Conservation (phyloP, 2,888 invertebrate species). For the Lacanobia oleracea region DNA sequence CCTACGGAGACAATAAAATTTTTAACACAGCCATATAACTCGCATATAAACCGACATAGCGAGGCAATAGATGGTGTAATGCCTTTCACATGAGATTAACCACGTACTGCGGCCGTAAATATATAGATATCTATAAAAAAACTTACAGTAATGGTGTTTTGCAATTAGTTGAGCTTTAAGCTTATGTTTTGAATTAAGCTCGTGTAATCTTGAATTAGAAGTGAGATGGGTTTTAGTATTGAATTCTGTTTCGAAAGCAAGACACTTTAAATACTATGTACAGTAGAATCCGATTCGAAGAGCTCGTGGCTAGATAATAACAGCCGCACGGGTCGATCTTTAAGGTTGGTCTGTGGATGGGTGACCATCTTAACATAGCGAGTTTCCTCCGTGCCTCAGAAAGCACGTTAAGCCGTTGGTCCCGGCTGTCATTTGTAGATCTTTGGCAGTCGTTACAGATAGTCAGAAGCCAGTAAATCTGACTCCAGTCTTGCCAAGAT, state of each 20-base stretch:
- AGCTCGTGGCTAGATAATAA: no score
- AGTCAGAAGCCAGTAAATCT: no score
- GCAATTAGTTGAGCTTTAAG: slow-evolving; percentile 46
- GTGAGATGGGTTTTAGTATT: not conserved
- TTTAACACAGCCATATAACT: slow-evolving; percentile 67
- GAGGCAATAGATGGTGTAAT: slow-evolving; percentile 59
- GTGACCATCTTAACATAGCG: no score
- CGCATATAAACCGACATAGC: slow-evolving; percentile 48
- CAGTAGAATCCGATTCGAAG: no score
- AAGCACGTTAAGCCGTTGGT: no score
- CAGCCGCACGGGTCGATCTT: no score
- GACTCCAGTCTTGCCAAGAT: no score
- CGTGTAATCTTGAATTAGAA: slow-evolving; percentile 28
- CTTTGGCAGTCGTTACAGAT: no score
- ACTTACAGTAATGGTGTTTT: slow-evolving; percentile 44
- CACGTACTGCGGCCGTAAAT: slow-evolving; percentile 59
- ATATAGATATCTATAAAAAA: slow-evolving; percentile 50
- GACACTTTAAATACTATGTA: not conserved
- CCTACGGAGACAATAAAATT: slow-evolving; percentile 63
- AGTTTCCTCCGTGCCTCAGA: no score
- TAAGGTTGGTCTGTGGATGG: no score
- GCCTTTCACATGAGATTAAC: slow-evolving; percentile 60
- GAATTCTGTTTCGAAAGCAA: not conserved
- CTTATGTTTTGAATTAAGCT: slow-evolving; percentile 17
- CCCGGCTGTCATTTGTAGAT: no score